Evolutionary conservation across 2,113 vertebrate genomes (phyloP), one percentile per base, ranked within the genome.

Genomic region (Eptesicus fuscus): DNA sequence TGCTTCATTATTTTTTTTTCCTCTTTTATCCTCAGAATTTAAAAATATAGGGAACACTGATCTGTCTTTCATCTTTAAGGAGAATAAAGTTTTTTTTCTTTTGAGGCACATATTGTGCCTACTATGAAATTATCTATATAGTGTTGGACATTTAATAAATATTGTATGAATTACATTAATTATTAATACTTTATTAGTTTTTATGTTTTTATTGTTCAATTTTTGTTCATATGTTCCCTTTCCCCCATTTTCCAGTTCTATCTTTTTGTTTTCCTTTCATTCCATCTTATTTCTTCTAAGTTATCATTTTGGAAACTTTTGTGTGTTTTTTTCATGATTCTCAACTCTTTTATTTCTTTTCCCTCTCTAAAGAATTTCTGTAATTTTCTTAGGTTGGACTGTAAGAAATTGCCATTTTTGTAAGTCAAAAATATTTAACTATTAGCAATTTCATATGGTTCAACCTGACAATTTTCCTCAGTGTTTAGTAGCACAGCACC

Each of bases 1-100:
- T 80, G 10, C 14, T 9, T 79, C 18, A 90, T 74, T 25, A 2
- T 23, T 3, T 77, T 91, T 56, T 61, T 87, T 78, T 37, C 37
- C 23, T 47, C 53, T 92, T 95, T 86, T 86, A 65, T 77, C 28
- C 32, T 74, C 25, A 84, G 56, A 96, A 88, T 89, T 91, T 85
- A 49, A 80, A 91, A 96, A 63, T 37, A 44, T n/a, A 37, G 44
- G 37, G 13, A 16, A 83, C 30, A 56, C 78, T 85, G 37, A 49
- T 67, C 2, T 84, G 30, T 65, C 30, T 67, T 76, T 94, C 37
- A 32, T 80, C 9, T 88, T 51, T 30, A 76, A 49, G 56, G 17
- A 61, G 3, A 87, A 35, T 12, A 40, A 53, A 73, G 12, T 59
- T 12, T 73, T 40, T 8, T 91, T 83, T 88, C 32, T 89, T 83